phyloP scores from a whole-genome alignment of 2,797 vertebrate species.

The Paramormyrops hopkinsi region DNA sequence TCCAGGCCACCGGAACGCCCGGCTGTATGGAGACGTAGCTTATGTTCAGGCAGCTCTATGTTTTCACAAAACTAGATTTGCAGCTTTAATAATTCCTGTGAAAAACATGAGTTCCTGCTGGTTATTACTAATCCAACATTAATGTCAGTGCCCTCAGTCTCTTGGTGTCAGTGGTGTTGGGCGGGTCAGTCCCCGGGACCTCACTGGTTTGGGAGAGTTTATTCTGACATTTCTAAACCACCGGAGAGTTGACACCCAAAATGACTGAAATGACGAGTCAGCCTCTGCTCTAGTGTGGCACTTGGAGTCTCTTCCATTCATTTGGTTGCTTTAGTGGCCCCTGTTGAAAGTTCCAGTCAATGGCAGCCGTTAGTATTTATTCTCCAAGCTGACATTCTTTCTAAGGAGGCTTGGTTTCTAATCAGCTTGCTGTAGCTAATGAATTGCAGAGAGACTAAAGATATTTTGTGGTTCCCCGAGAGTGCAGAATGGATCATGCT shows the following conservation, averaged over 20 bases:
- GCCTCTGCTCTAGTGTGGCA: not conserved
- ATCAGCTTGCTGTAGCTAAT: not conserved
- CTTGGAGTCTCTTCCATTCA: not conserved
- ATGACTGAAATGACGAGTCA: not conserved
- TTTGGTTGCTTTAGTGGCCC: not conserved
- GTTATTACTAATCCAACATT: slow-evolving; percentile 11
- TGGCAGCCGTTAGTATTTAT: not conserved
- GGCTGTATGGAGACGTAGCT: not conserved
- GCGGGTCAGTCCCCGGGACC: not conserved
- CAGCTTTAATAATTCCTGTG: slow-evolving; percentile 25
- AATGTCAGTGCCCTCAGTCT: slow-evolving; percentile 11
- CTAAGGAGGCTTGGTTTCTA: not conserved
- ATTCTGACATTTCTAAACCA: slow-evolving; percentile 8
- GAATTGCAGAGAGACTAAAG: not conserved
- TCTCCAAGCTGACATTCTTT: not conserved
- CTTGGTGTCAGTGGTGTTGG: slow-evolving; percentile 24
- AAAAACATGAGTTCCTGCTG: slow-evolving; percentile 14
- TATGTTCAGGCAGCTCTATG: not conserved
- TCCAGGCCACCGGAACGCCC: not conserved
- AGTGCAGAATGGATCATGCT: not conserved
- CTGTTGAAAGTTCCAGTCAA: not conserved
- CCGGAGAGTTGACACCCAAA: not conserved
- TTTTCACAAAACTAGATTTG: slow-evolving; percentile 2
- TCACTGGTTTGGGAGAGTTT: slow-evolving; percentile 12
- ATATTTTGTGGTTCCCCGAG: not conserved